Base-by-base conservation (phyloP, 2,888 invertebrate genomes). In the Lasioglossum oenotherae region DNA sequence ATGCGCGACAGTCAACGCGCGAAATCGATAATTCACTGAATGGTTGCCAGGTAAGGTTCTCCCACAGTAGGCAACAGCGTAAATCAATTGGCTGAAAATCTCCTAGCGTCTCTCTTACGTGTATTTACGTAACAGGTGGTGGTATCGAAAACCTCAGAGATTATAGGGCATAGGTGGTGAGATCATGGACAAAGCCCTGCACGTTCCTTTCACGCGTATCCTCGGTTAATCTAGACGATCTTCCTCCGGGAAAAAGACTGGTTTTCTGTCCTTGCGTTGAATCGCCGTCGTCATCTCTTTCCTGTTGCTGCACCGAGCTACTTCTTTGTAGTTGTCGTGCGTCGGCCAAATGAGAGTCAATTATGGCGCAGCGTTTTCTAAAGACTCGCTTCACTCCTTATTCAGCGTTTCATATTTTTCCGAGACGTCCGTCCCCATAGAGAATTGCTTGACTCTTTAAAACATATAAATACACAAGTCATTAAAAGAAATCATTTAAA, bases 11-110 rank as follows among this genome's bases (percentile, higher is more conserved):
- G 78, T 27, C 53, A n/a, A 57, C 27, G 19, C 46, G 60, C 69
- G 77, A 72, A 67, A 82, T 84, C 78, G 84, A 72, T 81, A 79
- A 89, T 87, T 81, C 49, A 71, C 84, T 80, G 88, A 89, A 89
- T 80, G 89, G 75, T 74, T 81, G 84, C 84, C 86, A 89, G 82
- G 41, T 80, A 78, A 74, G 81, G 74, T 80, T 44, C 72, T 80
- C 77, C 60, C 74, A 71, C 60, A 76, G 88, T 71, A 86, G 86
- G 81, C 91, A 91, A 91, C 82, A 85, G 82, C 89, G 91, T 92
- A 93, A 93, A 93, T 93, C 93, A 92, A 93, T 93, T 91, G 92
- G 89, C 89, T 73, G 88, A 86, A 87, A 86, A 87, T 88, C 87
- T 89, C 84, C 41, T 69, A 49, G 80, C 79, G 72, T 53, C 46